Percentiles rank a stretch among this genome's conserved stretches.
Evolutionary conservation across 1,140 invertebrate species (phyloP).

Genomic region (Geopemphigus sp.): DNA sequence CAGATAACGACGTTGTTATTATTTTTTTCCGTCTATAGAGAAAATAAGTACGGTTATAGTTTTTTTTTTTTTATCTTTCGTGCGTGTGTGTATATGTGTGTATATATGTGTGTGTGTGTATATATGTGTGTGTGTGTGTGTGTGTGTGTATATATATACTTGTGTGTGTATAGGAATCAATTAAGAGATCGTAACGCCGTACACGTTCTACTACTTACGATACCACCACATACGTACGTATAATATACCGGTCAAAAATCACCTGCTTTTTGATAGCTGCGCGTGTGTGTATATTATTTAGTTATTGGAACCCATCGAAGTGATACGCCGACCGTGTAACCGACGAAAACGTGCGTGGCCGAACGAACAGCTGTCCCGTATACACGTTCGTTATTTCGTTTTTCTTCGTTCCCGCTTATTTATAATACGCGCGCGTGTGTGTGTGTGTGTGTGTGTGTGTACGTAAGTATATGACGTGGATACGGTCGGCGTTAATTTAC

Average conservation of each 20-base stretch:
- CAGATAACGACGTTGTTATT: slow-evolving; percentile 11
- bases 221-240: not conserved
- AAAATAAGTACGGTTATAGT: not conserved
- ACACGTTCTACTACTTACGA: not conserved
- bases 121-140: too few relatives aligned
- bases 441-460: too few relatives aligned
- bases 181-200: slow-evolving; percentile 34
- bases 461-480: not conserved
- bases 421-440: not conserved
- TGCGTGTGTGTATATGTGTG: too few relatives aligned
- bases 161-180: too few relatives aligned
- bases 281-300: not conserved
- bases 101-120: too few relatives aligned
- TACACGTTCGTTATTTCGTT: not conserved
- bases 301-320: slow-evolving; percentile 47
- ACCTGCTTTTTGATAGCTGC: not conserved
- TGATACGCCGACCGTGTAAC: too few relatives aligned
- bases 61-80: not conserved
- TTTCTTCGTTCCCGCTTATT: not conserved
- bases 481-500: not conserved
- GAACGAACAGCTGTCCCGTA: slow-evolving; percentile 3
- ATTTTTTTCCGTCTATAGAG: not conserved
- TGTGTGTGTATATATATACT: too few relatives aligned
- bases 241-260: slow-evolving; percentile 9
- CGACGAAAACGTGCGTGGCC: not conserved